Base-by-base conservation (phyloP, 2,797 vertebrate species). In the Fundulus diaphanus region DNA sequence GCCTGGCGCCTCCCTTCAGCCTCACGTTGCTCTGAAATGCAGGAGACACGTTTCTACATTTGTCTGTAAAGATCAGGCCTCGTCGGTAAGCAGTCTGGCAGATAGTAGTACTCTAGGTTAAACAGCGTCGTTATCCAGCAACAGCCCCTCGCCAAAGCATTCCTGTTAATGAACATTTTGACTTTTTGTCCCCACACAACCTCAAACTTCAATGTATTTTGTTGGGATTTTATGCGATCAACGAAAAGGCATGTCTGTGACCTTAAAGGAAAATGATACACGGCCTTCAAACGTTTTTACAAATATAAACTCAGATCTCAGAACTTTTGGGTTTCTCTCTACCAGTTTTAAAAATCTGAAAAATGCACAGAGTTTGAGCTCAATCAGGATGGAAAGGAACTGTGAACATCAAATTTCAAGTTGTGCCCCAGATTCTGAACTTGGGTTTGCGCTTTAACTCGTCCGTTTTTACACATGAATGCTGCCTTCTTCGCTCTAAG, bases 1-100 rank as follows among this genome's bases (percentile, higher is more conserved):
- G 44, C 83, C 81, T 93, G 0, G 97, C 95, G 0, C 98, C 98
- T 0, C 97, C 98, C 90, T 99, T 99, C 82, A 99, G 95, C 59
- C 98, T 95, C 74, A 99, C 94, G 0, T 79, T 93, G 7, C 73
- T 92, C 97, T 99, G 71, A 0, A 51, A 20, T 7, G 63, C 66
- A 68, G 59, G 49, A 24, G n/a, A 15, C 16, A 8, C 24, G 29
- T 68, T 48, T 67, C 27, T 46, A 22, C 70, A 18, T 3, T 7
- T 18, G 27, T 22, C 33, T 12, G 33, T 24, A 29, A 35, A 35
- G 7, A 20, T 61, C 18, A 61, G 24, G 49, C 49, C 49, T 51
- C 49, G 2, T 51, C 7, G 7, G 6, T 51, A 51, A 52, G 0
- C 13, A 2, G 12, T 13, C 42, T 52, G 35, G 20, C 33, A 7